Evolutionary conservation across 2,797 vertebrate genomes (phyloP).

Genomic region (Malurus splendens): DNA sequence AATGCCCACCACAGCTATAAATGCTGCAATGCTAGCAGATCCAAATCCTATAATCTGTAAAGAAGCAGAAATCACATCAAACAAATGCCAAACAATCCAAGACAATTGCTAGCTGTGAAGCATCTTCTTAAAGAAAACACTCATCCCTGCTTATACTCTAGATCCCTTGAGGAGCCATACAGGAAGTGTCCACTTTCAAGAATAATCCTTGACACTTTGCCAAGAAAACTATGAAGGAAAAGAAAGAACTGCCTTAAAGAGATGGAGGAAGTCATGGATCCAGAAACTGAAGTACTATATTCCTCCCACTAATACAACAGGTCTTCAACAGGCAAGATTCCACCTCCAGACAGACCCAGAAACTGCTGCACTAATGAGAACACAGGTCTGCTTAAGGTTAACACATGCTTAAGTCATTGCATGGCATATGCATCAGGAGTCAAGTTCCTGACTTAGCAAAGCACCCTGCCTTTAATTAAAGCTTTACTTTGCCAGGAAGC

Average conservation of each 20-base stretch:
- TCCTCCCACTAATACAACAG: background rate
- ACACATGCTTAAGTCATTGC: background rate
- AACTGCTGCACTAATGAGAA: background rate
- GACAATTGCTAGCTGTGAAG: background rate
- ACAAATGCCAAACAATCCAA: background rate
- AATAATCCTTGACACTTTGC: background rate
- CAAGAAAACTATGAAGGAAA: background rate
- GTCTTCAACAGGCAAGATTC: background rate
- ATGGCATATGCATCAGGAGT: background rate
- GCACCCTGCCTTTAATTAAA: background rate
- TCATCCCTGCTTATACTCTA: background rate
- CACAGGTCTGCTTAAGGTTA: background rate
- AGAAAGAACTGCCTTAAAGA: background rate
- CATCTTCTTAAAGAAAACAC: background rate
- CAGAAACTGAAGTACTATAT: background rate
- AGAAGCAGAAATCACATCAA: background rate
- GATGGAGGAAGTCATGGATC: background rate
- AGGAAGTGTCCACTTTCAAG: background rate
- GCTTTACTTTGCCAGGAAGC: background rate
- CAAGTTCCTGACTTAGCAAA: background rate
- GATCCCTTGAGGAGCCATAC: background rate
- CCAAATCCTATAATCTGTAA: conserved; percentile 89
- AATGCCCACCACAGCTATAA: conserved; percentile 92
- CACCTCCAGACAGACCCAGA: background rate
- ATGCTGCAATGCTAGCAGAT: conserved; percentile 85